phyloP scores from a whole-genome alignment of 1,140 invertebrate species.

The Drosophila erecta region DNA sequence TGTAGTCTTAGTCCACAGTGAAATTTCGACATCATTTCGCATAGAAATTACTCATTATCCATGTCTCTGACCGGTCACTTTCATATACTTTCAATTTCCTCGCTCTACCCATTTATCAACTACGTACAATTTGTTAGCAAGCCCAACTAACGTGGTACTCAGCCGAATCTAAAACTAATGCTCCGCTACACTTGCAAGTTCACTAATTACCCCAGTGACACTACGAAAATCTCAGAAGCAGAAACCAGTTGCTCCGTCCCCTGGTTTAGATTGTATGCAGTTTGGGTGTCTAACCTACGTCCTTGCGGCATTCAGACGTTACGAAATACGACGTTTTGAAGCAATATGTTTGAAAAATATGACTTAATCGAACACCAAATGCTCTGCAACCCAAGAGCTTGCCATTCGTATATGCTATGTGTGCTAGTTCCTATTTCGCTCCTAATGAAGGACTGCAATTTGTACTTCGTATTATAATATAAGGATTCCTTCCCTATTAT shows the following conservation, averaged over 20 bases:
- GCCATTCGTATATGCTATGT: too few relatives aligned
- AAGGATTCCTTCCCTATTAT: too few relatives aligned
- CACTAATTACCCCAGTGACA: slow-evolving; percentile 59
- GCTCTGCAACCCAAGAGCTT: slow-evolving; percentile 15
- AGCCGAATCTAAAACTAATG: slow-evolving; percentile 19
- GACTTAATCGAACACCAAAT: slow-evolving; percentile 13
- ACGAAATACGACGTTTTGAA: slow-evolving; percentile 38
- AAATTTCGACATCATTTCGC: slow-evolving; percentile 20
- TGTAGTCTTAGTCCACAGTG: slow-evolving; percentile 34
- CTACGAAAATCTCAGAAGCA: slow-evolving; percentile 11
- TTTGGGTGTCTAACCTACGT: slow-evolving; percentile 43
- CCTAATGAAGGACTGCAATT: too few relatives aligned
- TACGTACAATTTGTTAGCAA: slow-evolving; percentile 19
- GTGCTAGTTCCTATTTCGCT: too few relatives aligned
- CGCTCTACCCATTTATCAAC: slow-evolving; percentile 7
- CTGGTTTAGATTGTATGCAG: slow-evolving; percentile 65
- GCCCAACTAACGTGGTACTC: slow-evolving; percentile 14
- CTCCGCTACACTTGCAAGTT: slow-evolving; percentile 41
- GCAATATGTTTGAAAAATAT: too few relatives aligned
- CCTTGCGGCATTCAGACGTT: slow-evolving; percentile 68
- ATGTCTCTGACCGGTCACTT: slow-evolving; percentile 18
- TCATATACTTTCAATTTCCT: slow-evolving; percentile 41
- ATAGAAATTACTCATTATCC: slow-evolving; percentile 33
- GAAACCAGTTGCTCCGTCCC: slow-evolving; percentile 35
- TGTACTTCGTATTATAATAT: too few relatives aligned